These are phyloP conservation scores for Poecile montanus DNA, from an alignment of 2,797 vertebrate genomes.

Conservation along the genomic window DNA sequence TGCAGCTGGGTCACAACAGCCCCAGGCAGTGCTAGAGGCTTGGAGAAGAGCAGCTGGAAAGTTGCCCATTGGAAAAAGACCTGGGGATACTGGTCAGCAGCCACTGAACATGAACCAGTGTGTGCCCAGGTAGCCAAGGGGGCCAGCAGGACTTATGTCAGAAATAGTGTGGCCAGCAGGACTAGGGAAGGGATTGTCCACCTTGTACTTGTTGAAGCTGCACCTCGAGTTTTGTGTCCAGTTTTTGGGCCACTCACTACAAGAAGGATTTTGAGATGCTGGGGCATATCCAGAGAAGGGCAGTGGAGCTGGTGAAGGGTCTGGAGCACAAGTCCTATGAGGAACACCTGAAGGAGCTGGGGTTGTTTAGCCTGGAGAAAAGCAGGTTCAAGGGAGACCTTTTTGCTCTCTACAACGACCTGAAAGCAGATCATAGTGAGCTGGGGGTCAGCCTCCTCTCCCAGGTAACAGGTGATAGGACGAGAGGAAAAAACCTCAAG, in stretches of 20 bases:
- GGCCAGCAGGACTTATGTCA: background rate
- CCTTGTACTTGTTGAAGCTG: background rate
- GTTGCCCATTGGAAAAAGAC: background rate
- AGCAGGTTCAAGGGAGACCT: background rate
- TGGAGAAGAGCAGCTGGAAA: background rate
- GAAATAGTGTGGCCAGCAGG: background rate
- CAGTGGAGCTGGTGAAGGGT: background rate
- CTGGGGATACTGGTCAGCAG: background rate
- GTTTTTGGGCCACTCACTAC: background rate
- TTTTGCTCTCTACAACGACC: background rate
- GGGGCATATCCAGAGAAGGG: background rate
- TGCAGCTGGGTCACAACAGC: background rate
- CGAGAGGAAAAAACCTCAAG: background rate
- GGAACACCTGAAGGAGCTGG: background rate
- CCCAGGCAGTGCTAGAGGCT: background rate
- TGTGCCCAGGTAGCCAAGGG: background rate
- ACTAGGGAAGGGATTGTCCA: background rate
- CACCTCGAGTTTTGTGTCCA: background rate
- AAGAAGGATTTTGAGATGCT: background rate
- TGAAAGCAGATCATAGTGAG: background rate
- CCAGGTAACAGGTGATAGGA: rapidly evolving
- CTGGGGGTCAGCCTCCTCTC: background rate
- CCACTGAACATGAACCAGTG: background rate
- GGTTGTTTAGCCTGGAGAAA: background rate
- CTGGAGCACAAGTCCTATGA: background rate